A percentile compares a stretch with the other conserved stretches of the same genome.
Evolutionary conservation across 2,113 vertebrate genomes (phyloP).

Genomic region (Notarius quadriscutis): DNA sequence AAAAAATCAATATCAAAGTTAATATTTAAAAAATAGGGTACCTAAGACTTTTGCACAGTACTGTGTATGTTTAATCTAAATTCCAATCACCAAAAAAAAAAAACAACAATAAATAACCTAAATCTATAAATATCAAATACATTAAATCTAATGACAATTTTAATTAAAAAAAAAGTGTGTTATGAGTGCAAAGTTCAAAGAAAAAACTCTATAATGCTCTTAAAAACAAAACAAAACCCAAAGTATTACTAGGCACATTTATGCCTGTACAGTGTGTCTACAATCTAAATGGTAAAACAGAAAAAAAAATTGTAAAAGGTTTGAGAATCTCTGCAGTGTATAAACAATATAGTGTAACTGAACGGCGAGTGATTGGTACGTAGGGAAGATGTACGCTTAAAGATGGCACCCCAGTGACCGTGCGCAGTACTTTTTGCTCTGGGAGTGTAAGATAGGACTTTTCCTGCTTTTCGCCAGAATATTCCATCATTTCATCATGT

Average conservation of each 20-base stretch:
- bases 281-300: background rate
- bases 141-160: background rate
- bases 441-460: background rate
- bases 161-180: background rate
- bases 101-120: background rate
- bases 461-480: background rate
- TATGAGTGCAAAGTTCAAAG: background rate
- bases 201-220: background rate
- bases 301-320: background rate
- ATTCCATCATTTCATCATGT: constrained; percentile 10
- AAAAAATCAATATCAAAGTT: too few species aligned
- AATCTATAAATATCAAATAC: background rate
- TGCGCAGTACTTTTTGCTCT: background rate
- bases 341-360: background rate
- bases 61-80: background rate
- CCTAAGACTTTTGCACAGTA: too few species aligned
- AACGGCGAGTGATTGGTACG: background rate
- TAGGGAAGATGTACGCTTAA: background rate
- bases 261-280: background rate
- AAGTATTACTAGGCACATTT: background rate
- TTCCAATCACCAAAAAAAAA: background rate
- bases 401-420: background rate
- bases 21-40: too few species aligned
- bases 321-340: background rate
- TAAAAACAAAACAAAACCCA: background rate